Conservation (phyloP, 2,888 invertebrate genomes). For the Folsomia manolachei region DNA sequence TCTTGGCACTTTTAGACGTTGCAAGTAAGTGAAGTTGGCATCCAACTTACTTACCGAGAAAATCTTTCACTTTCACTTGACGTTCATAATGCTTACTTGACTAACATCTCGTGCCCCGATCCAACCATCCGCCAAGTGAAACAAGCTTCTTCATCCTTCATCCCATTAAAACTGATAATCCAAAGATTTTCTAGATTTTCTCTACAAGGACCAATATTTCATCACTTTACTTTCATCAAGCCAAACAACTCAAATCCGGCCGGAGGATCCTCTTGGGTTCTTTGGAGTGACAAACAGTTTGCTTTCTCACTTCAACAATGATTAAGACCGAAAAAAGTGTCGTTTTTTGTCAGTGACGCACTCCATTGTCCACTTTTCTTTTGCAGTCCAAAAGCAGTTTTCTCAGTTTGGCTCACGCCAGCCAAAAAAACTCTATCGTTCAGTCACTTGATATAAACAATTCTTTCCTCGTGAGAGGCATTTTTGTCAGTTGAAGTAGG, state of each 20-base stretch:
- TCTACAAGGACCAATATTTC: constrained; percentile 3
- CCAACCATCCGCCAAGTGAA: no score
- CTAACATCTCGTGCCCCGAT: neutral
- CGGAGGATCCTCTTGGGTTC: no score
- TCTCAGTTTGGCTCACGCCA: no score
- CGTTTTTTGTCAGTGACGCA: neutral
- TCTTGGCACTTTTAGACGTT: neutral
- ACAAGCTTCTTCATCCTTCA: neutral
- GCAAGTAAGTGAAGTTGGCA: neutral
- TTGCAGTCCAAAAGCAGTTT: neutral
- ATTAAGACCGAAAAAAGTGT: neutral
- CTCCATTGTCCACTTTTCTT: neutral
- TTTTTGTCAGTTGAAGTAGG: neutral
- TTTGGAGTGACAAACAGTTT: neutral
- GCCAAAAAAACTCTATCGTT: no score
- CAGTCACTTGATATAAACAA: neutral
- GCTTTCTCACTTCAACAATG: neutral
- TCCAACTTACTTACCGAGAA: neutral
- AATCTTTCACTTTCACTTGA: neutral
- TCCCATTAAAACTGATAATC: constrained; percentile 5
- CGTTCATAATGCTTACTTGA: neutral
- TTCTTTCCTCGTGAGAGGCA: neutral
- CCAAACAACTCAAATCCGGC: neutral
- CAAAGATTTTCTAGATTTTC: neutral
- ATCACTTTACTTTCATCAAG: neutral